Evolutionary conservation across 2,797 vertebrate species (phyloP).

Genomic region (Phaenicophaeus curvirostris): DNA sequence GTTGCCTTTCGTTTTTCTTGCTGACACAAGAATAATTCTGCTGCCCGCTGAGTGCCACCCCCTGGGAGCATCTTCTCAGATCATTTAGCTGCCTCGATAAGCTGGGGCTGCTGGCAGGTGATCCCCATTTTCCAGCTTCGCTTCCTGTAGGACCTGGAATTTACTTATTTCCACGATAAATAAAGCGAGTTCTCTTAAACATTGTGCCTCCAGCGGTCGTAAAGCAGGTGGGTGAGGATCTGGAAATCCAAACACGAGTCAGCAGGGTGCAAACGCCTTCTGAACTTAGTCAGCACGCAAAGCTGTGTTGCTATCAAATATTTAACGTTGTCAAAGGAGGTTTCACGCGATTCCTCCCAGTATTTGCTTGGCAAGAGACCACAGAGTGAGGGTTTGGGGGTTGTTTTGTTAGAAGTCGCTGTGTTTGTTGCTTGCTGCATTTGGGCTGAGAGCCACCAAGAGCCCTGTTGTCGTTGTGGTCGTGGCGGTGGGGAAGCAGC

Average conservation of each 20-base stretch:
- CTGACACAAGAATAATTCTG: background rate
- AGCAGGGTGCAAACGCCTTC: background rate
- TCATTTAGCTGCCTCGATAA: background rate
- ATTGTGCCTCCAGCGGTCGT: background rate
- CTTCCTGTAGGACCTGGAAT: background rate
- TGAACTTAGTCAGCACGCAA: background rate
- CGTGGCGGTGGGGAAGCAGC: background rate
- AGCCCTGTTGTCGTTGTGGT: background rate
- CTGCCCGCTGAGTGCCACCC: rapidly evolving
- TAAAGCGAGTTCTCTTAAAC: background rate
- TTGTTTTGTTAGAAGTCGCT: background rate
- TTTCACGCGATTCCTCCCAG: background rate
- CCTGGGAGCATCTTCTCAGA: too few relatives aligned
- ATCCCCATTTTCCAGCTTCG: rapidly evolving
- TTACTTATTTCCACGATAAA: background rate
- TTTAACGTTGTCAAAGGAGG: background rate
- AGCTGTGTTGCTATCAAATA: background rate
- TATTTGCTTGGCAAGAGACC: background rate
- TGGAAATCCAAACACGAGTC: background rate
- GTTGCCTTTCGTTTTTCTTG: rapidly evolving
- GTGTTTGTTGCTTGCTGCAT: background rate
- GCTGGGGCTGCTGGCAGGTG: background rate
- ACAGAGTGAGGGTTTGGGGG: background rate
- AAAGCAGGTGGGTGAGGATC: background rate
- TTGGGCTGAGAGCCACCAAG: background rate